A percentile compares a stretch with the other conserved stretches of the same genome.
Evolutionary conservation across 2,888 invertebrate species (phyloP).

Genomic region (Agonum fuliginosum): DNA sequence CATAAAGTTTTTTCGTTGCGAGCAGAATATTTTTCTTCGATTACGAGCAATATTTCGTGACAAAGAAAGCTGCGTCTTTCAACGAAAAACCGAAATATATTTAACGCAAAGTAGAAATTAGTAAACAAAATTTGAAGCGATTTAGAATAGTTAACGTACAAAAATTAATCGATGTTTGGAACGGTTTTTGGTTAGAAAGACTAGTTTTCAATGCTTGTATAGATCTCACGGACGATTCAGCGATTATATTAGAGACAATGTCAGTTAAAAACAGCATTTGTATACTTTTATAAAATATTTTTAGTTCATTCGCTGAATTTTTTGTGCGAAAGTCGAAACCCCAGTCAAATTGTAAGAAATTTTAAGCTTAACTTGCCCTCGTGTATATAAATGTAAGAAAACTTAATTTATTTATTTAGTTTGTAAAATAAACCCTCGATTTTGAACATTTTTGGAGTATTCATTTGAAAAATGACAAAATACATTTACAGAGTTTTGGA

Average conservation of each 20-base stretch:
- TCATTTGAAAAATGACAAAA: conserved; percentile 15
- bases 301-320: conserved; percentile 20
- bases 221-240: conserved; percentile 15
- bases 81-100: not conserved
- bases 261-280: conserved; percentile 21
- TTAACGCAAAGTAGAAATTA: conserved; percentile 13
- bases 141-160: conserved; percentile 28
- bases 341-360: conserved; percentile 56
- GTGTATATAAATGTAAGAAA: conserved; percentile 59
- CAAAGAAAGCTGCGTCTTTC: not conserved
- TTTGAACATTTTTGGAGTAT: conserved; percentile 33
- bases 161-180: conserved; percentile 30
- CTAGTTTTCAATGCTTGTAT: conserved; percentile 11
- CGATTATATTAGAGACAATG: conserved; percentile 9
- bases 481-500: conserved; percentile 23
- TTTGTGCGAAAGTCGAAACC: conserved; percentile 35
- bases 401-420: conserved; percentile 59
- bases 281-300: conserved; percentile 57
- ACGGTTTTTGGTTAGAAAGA: not conserved
- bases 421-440: conserved; percentile 50
- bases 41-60: conserved; percentile 18
- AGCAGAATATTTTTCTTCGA: conserved; percentile 49
- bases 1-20: conserved; percentile 50
- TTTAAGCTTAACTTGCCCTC: conserved; percentile 59
- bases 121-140: conserved; percentile 3